A percentile compares a stretch with the other conserved stretches of the same genome.
These are phyloP conservation scores for Neoscelio sp. DNA, from an alignment of 2,888 invertebrate genomes.

Conservation along the genomic window DNA sequence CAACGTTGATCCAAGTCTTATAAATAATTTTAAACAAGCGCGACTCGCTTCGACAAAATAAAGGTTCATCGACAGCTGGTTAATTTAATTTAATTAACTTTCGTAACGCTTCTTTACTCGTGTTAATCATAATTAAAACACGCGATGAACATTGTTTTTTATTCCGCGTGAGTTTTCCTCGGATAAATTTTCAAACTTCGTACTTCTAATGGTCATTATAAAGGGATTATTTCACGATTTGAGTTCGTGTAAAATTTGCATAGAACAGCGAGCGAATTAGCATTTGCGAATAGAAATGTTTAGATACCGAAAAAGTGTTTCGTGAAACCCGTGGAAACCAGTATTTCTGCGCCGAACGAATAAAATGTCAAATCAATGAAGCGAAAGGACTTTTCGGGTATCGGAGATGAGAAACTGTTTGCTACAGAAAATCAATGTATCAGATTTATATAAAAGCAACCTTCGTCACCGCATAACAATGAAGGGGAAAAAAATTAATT, in stretches of 20 bases:
- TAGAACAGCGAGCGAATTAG: too few species aligned
- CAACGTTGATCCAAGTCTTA: not conserved
- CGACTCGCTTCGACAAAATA: not conserved
- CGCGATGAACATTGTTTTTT: too few species aligned
- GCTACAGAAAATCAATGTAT: conserved; percentile 45
- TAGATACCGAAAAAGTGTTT: too few species aligned
- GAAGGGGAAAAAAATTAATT: conserved; percentile 31
- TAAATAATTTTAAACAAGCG: conserved; percentile 12
- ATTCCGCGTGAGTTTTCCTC: too few species aligned
- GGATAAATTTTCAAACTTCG: too few species aligned
- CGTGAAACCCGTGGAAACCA: too few species aligned
- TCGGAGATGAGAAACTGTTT: conserved; percentile 18
- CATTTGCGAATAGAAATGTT: too few species aligned
- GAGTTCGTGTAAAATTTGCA: too few species aligned
- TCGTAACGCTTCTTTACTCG: too few species aligned
- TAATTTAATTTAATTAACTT: not conserved
- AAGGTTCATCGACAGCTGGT: conserved; percentile 13
- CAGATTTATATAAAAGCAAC: conserved; percentile 53
- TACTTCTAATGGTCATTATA: too few species aligned
- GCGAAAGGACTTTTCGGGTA: conserved; percentile 21
- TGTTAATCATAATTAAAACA: too few species aligned
- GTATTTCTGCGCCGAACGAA: not conserved
- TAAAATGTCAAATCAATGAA: not conserved
- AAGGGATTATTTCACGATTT: too few species aligned
- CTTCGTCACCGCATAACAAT: conserved; percentile 23